These are phyloP conservation scores for Anarrhichthys ocellatus DNA, from an alignment of 2,113 vertebrate species.

Conservation along the genomic window DNA sequence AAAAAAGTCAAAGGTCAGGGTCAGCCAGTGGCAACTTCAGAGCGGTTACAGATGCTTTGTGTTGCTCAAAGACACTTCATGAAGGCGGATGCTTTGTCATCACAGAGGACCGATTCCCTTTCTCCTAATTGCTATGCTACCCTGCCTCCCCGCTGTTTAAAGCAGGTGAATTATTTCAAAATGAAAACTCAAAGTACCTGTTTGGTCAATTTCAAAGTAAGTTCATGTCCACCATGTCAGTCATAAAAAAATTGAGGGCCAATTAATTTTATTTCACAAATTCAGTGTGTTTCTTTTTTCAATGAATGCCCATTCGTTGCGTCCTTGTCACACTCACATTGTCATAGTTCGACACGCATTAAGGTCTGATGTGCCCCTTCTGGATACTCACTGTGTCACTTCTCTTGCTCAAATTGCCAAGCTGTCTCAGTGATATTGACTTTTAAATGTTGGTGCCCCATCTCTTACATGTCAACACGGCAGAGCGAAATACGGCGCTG, in stretches of 20 bases:
- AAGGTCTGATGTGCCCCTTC: conserved; percentile 11
- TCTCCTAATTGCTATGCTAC: conserved; percentile 33
- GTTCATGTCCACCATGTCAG: conserved; percentile 26
- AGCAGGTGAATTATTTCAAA: conserved; percentile 15
- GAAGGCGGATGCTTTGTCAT: conserved; percentile 1
- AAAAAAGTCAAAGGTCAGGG: conserved; percentile 14
- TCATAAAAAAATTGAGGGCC: conserved; percentile 35
- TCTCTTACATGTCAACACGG: conserved; percentile 48
- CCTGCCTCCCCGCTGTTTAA: background rate
- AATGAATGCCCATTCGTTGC: background rate
- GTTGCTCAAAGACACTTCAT: background rate
- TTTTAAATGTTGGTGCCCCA: conserved; percentile 51
- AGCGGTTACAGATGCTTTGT: background rate
- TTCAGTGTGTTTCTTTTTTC: background rate
- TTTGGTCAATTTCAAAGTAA: conserved; percentile 20
- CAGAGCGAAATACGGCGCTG: conserved; percentile 32
- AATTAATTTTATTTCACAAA: conserved; percentile 38
- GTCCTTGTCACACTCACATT: conserved; percentile 9
- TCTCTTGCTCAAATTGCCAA: conserved; percentile 56
- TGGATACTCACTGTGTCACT: conserved; percentile 43
- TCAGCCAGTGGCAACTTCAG: background rate
- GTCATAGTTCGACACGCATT: conserved; percentile 33
- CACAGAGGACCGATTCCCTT: background rate
- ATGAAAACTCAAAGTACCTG: conserved; percentile 28
- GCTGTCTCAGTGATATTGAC: conserved; percentile 61